Percentiles rank a stretch among this genome's conserved stretches.
phyloP scores from a whole-genome alignment of 2,113 vertebrate species.

The Macaca mulatta region DNA sequence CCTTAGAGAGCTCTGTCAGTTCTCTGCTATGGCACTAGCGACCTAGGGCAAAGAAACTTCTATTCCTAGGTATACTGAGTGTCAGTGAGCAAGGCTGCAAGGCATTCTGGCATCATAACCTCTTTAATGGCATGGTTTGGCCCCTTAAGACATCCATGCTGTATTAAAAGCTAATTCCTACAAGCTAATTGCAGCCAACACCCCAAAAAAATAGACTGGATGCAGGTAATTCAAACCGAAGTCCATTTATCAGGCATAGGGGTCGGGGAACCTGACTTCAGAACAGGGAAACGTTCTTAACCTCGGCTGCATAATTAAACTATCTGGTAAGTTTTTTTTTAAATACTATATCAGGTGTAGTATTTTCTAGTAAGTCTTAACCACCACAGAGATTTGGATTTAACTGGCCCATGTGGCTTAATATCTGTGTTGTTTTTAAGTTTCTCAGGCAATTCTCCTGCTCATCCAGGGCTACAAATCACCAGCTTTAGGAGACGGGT shows the following conservation, averaged over 20 bases:
- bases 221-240: not conserved
- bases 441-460: not conserved
- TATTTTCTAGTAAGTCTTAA: not conserved
- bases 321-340: not conserved
- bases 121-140: not conserved
- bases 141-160: not conserved
- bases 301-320: not conserved
- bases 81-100: not conserved
- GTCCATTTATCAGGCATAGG: not conserved
- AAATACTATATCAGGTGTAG: not conserved
- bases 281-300: not conserved
- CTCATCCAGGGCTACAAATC: not conserved
- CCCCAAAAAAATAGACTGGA: not conserved
- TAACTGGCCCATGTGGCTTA: not conserved
- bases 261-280: not conserved
- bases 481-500: not conserved
- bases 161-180: not conserved
- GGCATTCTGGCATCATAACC: not conserved
- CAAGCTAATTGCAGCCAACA: not conserved
- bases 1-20: not conserved
- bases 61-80: not conserved
- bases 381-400: not conserved
- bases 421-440: not conserved
- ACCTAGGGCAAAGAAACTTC: constrained; percentile 43
- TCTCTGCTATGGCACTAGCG: not conserved